phyloP scores from a whole-genome alignment of 92 coral and sea anemone genomes.

The Isaurus tuberculatus region DNA sequence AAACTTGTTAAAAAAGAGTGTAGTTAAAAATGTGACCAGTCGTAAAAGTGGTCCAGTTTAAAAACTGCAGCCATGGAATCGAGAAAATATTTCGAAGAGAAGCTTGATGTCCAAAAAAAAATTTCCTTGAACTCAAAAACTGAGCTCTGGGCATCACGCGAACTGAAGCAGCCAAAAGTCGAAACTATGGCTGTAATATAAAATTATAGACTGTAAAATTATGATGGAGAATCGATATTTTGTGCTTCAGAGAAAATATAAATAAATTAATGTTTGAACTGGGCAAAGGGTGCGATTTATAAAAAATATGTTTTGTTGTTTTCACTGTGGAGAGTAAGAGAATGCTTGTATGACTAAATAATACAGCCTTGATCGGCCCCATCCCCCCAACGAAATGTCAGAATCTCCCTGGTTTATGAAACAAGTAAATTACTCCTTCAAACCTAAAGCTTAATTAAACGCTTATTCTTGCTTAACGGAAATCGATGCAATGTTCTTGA shows the following conservation, averaged over 20 bases:
- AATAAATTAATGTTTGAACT: constrained; percentile 80
- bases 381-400: no score
- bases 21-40: constrained; percentile 35
- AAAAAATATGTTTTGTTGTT: no score
- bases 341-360: no score
- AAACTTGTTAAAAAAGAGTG: constrained; percentile 35
- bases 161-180: constrained; percentile 33
- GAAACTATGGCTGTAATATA: constrained; percentile 61
- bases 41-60: neutral
- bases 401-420: no score
- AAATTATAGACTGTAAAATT: constrained; percentile 68
- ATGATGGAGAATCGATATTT: constrained; percentile 72
- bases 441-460: no score
- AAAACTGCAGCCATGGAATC: constrained; percentile 26
- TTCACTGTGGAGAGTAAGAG: no score
- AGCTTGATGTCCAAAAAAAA: neutral
- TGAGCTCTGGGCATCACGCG: constrained; percentile 10
- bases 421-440: no score
- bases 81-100: constrained; percentile 14
- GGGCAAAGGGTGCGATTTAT: no score
- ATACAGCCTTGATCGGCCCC: no score
- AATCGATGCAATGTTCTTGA: no score
- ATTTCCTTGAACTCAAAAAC: constrained; percentile 28
- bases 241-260: constrained; percentile 74
- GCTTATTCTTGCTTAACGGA: no score